Conservation (phyloP, 2,797 vertebrate genomes). For the Prunella strophiata region DNA sequence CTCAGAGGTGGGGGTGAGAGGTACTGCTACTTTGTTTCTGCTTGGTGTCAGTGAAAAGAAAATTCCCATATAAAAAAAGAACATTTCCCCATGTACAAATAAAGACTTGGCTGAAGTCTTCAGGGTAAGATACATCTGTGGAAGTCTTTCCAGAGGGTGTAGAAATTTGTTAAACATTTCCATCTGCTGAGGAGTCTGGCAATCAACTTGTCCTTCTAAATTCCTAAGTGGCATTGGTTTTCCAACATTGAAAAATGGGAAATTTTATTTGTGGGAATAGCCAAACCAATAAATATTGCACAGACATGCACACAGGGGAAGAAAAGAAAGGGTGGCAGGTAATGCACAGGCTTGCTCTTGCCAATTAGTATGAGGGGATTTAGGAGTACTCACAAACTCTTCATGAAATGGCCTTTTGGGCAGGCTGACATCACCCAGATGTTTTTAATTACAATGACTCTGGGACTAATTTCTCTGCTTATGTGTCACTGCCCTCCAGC, state of each 20-base stretch:
- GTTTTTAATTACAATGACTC: slow-evolving; percentile 54
- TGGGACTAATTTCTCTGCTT: slow-evolving; percentile 53
- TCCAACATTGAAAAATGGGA: not conserved
- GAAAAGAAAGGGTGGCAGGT: rapidly evolving
- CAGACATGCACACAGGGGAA: rapidly evolving
- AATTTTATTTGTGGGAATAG: not conserved
- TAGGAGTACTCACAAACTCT: not conserved
- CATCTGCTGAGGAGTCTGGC: not conserved
- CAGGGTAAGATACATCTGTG: not conserved
- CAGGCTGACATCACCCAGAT: slow-evolving; percentile 50
- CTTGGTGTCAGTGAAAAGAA: not conserved
- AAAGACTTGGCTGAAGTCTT: not conserved
- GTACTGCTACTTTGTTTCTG: not conserved
- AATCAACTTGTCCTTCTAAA: slow-evolving; percentile 5
- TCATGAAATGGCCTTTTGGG: not conserved
- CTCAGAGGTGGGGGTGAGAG: rapidly evolving
- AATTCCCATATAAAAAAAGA: not conserved
- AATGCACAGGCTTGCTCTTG: not conserved
- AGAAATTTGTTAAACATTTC: slow-evolving; percentile 3
- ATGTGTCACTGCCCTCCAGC: slow-evolving; percentile 56
- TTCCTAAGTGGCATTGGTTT: not conserved
- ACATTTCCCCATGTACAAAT: not conserved
- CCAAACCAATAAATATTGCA: not conserved
- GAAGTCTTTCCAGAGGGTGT: not conserved
- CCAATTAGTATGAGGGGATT: not conserved